Evolutionary conservation across 2,888 invertebrate genomes (phyloP), one percentile per base, ranked within the genome.

Genomic region (Agrenia bidenticulata): DNA sequence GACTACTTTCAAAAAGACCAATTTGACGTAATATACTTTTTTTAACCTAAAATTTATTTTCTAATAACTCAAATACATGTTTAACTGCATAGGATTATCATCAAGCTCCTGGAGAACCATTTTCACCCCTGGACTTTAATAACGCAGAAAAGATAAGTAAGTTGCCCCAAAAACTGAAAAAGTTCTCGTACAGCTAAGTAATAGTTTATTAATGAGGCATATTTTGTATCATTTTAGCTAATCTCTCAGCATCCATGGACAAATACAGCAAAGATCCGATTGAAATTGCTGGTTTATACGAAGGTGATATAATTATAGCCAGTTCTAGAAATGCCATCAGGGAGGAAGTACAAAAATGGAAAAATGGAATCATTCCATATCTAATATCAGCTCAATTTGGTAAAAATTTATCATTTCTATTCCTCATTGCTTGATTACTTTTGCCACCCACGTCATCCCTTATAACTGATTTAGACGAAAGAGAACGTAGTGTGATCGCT

Each of bases 401-500:
- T 78, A 69, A 15, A 39, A 39, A 39, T 15, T 7, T 39, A 11
- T 39, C 7, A n/a, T n/a, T n/a, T n/a, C n/a, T n/a, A n/a, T n/a
- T n/a, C n/a, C n/a, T n/a, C n/a, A n/a, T n/a, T n/a, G n/a, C n/a
- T n/a, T n/a, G n/a, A n/a, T n/a, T n/a, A n/a, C n/a, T n/a, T n/a
- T n/a, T n/a, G n/a, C n/a, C n/a, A n/a, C n/a, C n/a, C n/a, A n/a
- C n/a, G n/a, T n/a, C n/a, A n/a, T n/a, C n/a, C n/a, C n/a, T n/a
- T n/a, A n/a, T n/a, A n/a, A n/a, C n/a, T n/a, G n/a, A n/a, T n/a
- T n/a, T 37, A 68, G 68, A 56, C 63, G 57, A 65, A 24, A 56
- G 72, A 17, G 78, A 78, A 55, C 61, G 78, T 50, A 73, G 76
- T 32, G 79, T 81, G 2, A 81, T 83, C 54, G 81, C 82, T 4